Evolutionary conservation across 2,797 vertebrate species (phyloP), one percentile per base, ranked within the genome.

Genomic region (Parambassis ranga): DNA sequence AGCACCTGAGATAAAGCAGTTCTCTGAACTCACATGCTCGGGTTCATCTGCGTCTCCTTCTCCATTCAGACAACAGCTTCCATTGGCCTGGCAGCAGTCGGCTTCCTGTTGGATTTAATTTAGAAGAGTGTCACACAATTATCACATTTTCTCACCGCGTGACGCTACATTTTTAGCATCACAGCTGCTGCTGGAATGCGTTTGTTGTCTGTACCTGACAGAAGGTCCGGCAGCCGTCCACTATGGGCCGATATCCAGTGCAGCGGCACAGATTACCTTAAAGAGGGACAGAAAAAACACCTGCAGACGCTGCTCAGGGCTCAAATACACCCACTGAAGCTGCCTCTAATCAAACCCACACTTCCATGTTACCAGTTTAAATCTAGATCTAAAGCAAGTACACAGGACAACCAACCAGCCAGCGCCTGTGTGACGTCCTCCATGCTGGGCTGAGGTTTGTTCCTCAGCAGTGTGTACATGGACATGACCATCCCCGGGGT

Each of bases 401-500:
- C n/a, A n/a, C n/a, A n/a, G n/a, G n/a, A n/a, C n/a, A n/a, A 67
- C 58, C 5, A 5, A 94, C 94, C 92, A 2, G 83, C 92, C 13
- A 96, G 83, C 28, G 92, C 90, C 59, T 92, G 83, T 1, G 69
- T 82, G 57, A 95, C 86, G 68, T 96, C 92, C 0, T 94, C 92
- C 86, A 93, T 82, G 26, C 66, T 88, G 72, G 94, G 94, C 47
- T 91, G 85, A 0, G 82, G 90, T 3, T 90, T 81, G 80, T 94
- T 98, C 76, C 96, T 94, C 64, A 98, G 87, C 69, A 98, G 91
- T 0, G 93, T 22, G 49, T 97, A 98, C 87, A 94, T 92, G 55
- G 95, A 95, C 95, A 97, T 97, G 87, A 98, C 96, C 92, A 98
- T 95, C 31, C 95, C 96, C 0, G 96, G 95, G 0, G 94, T 95